Base-by-base conservation (phyloP, 1,140 invertebrate species). In the Drosophila albomicans region DNA sequence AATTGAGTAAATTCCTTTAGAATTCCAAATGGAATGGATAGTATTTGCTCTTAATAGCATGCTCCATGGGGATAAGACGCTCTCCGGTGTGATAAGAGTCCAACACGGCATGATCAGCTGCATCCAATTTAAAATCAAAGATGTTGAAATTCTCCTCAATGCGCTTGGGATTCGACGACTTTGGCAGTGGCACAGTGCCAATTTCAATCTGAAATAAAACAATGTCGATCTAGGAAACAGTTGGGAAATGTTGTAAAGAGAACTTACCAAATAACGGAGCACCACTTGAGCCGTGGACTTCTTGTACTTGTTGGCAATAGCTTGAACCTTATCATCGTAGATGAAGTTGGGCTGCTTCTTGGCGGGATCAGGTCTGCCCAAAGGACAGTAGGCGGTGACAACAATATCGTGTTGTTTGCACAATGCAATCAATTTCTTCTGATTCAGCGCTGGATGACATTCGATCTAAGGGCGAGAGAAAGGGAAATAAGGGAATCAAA, bases 171-270 rank as follows among this genome's bases (percentile, higher is more conserved):
- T 94, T 97, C 0, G 96, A 95, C 1, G 96, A 97, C 92, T 98
- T 98, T 1, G 97, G 97, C 79, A 98, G 96, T 0, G 97, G 95
- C 30, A 96, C 93, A 30, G 97, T 94, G 5, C 95, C 96, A 57
- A 96, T 94, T 82, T 98, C 96, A 61, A 97, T 89, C 94, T 96
- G 81, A 64, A 92, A 93, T 28, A 3, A 25, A 15, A 54, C n/a
- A 1, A 32, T 38, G 1, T 38, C 8, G 35, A 38, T 38, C 2
- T 3, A 25, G 13, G 8, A 15, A 56, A 30, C 13, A 2, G n/a
- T 54, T 28, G 15, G 1, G 7, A 10, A 15, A 13, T 35, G 8
- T 1, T 16, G 1, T 57, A 35, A 57, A 25, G 11, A 8, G 38
- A n/a, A 69, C 93, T 92, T 91, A 96, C 95, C 92, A 96, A 79